phyloP scores from a whole-genome alignment of 2,888 invertebrate genomes.

The Himalopsyche kuldschensis region DNA sequence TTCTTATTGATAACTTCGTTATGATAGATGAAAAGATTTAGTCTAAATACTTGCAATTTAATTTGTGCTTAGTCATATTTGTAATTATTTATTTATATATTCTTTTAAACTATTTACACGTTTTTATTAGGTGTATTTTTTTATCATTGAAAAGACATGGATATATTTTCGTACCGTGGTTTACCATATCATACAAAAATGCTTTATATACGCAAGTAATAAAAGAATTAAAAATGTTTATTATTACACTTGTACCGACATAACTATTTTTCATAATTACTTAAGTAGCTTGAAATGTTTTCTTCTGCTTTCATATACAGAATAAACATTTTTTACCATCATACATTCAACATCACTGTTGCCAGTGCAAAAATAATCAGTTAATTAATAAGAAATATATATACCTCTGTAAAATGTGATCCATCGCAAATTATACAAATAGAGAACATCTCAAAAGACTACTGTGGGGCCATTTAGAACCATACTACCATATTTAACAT shows the following conservation, averaged over 20 bases:
- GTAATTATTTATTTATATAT: not conserved
- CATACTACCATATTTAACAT: no score
- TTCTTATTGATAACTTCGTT: not conserved
- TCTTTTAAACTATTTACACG: not conserved
- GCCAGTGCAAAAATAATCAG: no score
- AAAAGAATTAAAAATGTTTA: not conserved
- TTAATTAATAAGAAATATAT: no score
- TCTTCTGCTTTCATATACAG: no score
- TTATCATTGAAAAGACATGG: not conserved
- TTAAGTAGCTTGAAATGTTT: no score
- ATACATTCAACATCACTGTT: no score
- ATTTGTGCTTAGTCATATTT: not conserved
- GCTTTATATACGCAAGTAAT: not conserved
- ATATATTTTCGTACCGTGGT: not conserved
- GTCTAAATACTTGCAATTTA: not conserved
- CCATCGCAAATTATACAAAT: not conserved
- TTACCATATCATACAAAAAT: not conserved
- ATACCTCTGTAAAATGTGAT: not conserved
- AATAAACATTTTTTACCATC: no score
- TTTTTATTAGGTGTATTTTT: not conserved
- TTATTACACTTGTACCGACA: not conserved
- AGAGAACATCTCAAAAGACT: not conserved
- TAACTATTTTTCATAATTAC: not conserved
- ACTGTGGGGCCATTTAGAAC: no score
- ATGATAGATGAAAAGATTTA: not conserved